Conservation (phyloP, 2,888 invertebrate genomes). For the Cheilosia grossa region DNA sequence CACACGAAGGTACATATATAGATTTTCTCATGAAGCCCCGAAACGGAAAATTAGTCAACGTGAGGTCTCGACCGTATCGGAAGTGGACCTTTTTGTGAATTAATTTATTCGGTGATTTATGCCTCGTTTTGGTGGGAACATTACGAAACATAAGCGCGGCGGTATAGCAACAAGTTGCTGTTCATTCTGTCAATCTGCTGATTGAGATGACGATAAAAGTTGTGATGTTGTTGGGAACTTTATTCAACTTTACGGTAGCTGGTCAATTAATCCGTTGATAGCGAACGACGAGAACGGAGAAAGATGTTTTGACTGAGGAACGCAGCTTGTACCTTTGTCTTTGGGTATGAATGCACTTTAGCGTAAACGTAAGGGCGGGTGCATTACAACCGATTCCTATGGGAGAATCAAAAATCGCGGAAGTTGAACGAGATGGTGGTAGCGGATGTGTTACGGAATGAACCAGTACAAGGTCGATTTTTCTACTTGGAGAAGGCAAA, state of each 20-base stretch:
- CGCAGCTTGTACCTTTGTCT: background rate
- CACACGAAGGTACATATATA: background rate
- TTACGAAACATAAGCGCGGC: background rate
- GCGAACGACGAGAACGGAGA: background rate
- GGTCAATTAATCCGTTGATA: background rate
- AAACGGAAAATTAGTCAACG: background rate
- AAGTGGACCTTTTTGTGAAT: conserved; percentile 5
- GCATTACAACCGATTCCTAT: too few relatives aligned
- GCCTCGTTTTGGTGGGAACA: conserved; percentile 4
- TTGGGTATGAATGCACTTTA: background rate
- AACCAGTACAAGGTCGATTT: too few relatives aligned
- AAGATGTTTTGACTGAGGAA: background rate
- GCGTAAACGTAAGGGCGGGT: background rate
- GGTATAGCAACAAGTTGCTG: conserved; percentile 1
- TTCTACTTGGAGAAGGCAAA: too few relatives aligned
- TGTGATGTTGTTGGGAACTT: conserved; percentile 1
- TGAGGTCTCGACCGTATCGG: conserved; percentile 14
- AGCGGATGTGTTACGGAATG: too few relatives aligned
- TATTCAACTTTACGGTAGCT: background rate
- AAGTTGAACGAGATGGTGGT: too few relatives aligned
- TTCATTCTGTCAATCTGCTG: background rate
- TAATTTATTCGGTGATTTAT: conserved; percentile 33
- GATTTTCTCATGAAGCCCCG: background rate
- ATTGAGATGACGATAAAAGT: background rate
- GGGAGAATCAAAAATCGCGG: too few relatives aligned